Percentiles rank a stretch among this genome's conserved stretches.
Conservation (phyloP, 2,797 vertebrate species). For the Macroramphosus scolopax region DNA sequence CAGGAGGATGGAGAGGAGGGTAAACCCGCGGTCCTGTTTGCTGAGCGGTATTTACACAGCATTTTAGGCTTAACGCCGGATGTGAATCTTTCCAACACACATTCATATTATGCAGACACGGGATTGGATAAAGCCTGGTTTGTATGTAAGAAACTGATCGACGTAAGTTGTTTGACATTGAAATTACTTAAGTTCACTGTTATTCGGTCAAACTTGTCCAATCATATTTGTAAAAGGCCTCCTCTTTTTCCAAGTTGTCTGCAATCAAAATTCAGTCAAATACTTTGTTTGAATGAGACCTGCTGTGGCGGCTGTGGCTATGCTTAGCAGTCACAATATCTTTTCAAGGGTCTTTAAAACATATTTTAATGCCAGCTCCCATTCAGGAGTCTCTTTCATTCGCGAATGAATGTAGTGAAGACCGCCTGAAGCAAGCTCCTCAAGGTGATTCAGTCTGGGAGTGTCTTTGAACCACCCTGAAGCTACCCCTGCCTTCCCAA, state of each 20-base stretch:
- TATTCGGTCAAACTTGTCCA: too few relatives aligned
- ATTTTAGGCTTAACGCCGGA: too few relatives aligned
- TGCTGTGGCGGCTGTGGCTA: slow-evolving; percentile 1
- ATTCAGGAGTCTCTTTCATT: slow-evolving; percentile 41
- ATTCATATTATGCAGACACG: too few relatives aligned
- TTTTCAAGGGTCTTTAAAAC: slow-evolving; percentile 48
- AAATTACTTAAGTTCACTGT: too few relatives aligned
- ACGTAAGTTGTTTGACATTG: too few relatives aligned
- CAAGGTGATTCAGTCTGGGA: slow-evolving; percentile 65
- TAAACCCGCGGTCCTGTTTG: slow-evolving; percentile 52
- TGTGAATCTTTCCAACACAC: too few relatives aligned
- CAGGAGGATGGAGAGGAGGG: slow-evolving; percentile 35
- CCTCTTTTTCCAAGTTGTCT: too few relatives aligned
- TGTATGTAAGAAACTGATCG: too few relatives aligned
- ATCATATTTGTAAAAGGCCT: too few relatives aligned
- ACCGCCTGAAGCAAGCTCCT: slow-evolving; percentile 67
- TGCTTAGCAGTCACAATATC: slow-evolving; percentile 25
- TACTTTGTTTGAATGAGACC: slow-evolving; percentile 12
- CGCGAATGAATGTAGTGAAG: slow-evolving; percentile 34
- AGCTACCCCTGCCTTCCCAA: slow-evolving; percentile 50
- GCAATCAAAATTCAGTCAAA: slow-evolving; percentile 4
- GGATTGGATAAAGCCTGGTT: too few relatives aligned
- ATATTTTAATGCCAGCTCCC: slow-evolving; percentile 44
- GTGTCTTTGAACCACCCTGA: slow-evolving; percentile 61
- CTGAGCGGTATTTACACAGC: slow-evolving; percentile 52